phyloP scores from a whole-genome alignment of 2,797 vertebrate species.

The Furcifer pardalis region DNA sequence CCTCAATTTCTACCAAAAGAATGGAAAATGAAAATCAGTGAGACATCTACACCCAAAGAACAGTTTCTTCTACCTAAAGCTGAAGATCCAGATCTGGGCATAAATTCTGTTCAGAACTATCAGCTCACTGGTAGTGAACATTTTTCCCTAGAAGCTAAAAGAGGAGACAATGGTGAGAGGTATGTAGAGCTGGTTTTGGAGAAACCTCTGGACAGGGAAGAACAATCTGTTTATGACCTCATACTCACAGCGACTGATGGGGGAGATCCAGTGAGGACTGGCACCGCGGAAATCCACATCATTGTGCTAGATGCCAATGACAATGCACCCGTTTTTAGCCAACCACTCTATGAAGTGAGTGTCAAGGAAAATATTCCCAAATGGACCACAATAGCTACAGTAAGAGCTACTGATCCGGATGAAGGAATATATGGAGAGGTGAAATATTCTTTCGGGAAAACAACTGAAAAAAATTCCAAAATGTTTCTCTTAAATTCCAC shows the following conservation, averaged over 20 bases:
- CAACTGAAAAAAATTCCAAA: background rate
- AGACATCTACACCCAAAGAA: slow-evolving; percentile 52
- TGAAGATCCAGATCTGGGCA: slow-evolving; percentile 67
- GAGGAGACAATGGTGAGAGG: background rate
- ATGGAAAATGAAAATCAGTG: slow-evolving; percentile 76
- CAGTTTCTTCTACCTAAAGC: slow-evolving; percentile 73
- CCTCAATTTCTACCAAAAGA: slow-evolving; percentile 67
- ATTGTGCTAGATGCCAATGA: slow-evolving; percentile 14
- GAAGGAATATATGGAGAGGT: slow-evolving; percentile 50
- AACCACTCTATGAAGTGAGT: background rate
- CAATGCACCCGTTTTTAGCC: slow-evolving; percentile 17
- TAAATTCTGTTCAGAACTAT: slow-evolving; percentile 40
- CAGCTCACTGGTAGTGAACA: slow-evolving; percentile 3
- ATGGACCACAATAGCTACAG: background rate
- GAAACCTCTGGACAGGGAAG: slow-evolving; percentile 21
- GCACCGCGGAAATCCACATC: background rate
- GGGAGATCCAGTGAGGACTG: slow-evolving; percentile 14
- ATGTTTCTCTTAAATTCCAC: slow-evolving; percentile 42
- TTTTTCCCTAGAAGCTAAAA: slow-evolving; percentile 20
- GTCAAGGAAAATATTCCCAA: slow-evolving; percentile 3
- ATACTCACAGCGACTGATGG: slow-evolving; percentile 25
- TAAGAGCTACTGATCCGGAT: background rate
- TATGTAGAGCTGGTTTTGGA: background rate
- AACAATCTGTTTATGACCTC: slow-evolving; percentile 14
- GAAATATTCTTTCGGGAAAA: slow-evolving; percentile 47